A percentile compares a stretch with the other conserved stretches of the same genome.
These are phyloP conservation scores for Noctua comes DNA, from an alignment of 2,888 invertebrate genomes.

Conservation along the genomic window DNA sequence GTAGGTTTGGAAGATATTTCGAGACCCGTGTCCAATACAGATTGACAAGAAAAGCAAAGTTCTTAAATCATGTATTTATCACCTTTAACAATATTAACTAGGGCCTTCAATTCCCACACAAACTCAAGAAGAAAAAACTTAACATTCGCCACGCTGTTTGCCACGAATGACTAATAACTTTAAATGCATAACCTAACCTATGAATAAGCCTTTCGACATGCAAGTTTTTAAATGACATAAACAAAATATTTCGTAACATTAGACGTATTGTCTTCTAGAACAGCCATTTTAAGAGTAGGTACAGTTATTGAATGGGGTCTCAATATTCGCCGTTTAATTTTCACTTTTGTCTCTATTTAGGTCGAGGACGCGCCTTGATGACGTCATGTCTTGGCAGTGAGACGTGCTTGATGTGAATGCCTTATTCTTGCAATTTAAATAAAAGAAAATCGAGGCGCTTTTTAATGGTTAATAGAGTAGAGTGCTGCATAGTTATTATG, in stretches of 20 bases:
- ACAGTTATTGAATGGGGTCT: conserved; percentile 60
- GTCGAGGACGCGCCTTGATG: conserved; percentile 84
- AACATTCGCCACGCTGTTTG: conserved; percentile 28
- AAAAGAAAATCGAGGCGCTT: conserved; percentile 28
- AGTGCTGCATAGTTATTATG: background rate
- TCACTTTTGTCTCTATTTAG: conserved; percentile 82
- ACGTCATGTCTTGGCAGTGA: conserved; percentile 72
- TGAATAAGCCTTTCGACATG: conserved; percentile 56
- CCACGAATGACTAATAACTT: conserved; percentile 55
- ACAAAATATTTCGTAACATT: conserved; percentile 58
- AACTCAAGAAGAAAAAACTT: conserved; percentile 26
- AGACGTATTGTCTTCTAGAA: conserved; percentile 36
- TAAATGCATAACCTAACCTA: conserved; percentile 55
- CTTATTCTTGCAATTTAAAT: conserved; percentile 59
- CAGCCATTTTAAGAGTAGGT: conserved; percentile 31
- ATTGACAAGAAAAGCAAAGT: background rate
- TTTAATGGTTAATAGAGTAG: conserved; percentile 11
- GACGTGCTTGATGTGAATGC: conserved; percentile 44
- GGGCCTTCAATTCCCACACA: conserved; percentile 15
- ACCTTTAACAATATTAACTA: background rate
- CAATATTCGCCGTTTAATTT: conserved; percentile 79
- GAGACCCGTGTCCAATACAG: background rate
- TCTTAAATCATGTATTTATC: background rate
- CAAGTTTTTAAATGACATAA: conserved; percentile 59
- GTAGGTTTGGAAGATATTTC: background rate